Evolutionary conservation across 2,797 vertebrate genomes (phyloP).

Genomic region (Acanthurus lineatus): DNA sequence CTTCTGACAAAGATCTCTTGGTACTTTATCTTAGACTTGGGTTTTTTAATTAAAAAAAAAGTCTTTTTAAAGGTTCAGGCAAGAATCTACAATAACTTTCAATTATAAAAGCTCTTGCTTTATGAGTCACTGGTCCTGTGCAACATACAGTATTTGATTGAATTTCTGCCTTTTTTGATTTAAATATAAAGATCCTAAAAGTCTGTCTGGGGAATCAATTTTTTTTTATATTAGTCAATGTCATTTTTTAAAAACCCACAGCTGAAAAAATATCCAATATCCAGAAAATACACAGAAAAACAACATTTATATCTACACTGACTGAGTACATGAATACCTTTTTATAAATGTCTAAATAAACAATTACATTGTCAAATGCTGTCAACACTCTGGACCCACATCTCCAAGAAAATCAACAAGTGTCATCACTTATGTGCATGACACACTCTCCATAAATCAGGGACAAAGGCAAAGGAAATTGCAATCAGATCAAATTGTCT

Average conservation of each 20-base stretch:
- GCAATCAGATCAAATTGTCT: constrained; percentile 12
- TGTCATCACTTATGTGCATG: neutral
- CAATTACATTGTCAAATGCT: neutral
- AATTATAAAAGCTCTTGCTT: too few relatives aligned
- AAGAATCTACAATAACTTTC: too few relatives aligned
- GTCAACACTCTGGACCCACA: neutral
- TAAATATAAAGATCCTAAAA: too few relatives aligned
- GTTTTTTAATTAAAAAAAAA: too few relatives aligned
- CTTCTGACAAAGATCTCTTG: too few relatives aligned
- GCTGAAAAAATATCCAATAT: neutral
- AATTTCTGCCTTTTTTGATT: too few relatives aligned
- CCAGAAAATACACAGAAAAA: neutral
- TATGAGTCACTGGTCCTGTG: too few relatives aligned
- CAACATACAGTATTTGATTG: too few relatives aligned
- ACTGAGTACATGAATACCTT: neutral
- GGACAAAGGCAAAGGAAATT: constrained; percentile 9
- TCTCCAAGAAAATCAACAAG: constrained; percentile 15
- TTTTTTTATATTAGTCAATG: neutral
- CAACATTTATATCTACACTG: neutral
- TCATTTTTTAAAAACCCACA: neutral
- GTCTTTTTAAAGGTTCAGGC: too few relatives aligned
- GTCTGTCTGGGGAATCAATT: too few relatives aligned
- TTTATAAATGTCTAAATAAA: neutral
- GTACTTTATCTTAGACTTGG: too few relatives aligned
- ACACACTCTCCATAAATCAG: constrained; percentile 19